Conservation (phyloP, 2,113 vertebrate genomes). For the Alectura lathami region DNA sequence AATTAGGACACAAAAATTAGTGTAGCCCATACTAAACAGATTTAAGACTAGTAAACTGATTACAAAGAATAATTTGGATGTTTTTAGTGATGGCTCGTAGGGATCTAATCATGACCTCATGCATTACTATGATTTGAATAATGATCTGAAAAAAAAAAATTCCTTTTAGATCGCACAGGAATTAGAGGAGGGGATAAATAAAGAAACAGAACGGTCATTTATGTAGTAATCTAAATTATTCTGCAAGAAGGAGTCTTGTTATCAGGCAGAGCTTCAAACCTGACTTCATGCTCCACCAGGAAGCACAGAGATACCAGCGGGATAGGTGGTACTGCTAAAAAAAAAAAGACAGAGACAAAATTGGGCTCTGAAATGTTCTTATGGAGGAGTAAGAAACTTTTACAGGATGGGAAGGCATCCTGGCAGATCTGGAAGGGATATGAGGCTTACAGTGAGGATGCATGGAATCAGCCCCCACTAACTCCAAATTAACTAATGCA, state of each 20-base stretch:
- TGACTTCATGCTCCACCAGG: not conserved
- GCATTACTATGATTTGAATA: not conserved
- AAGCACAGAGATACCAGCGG: not conserved
- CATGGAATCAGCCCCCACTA: not conserved
- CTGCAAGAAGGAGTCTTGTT: not conserved
- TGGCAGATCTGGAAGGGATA: not conserved
- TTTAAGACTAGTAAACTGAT: slow-evolving; percentile 34
- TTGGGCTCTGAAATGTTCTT: not conserved
- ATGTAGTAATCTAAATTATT: not conserved
- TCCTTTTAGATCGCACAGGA: not conserved
- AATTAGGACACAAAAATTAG: not conserved
- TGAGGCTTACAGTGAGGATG: not conserved
- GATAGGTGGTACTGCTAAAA: not conserved
- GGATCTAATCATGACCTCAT: not conserved
- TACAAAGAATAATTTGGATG: slow-evolving; percentile 5
- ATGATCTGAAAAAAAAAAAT: not conserved
- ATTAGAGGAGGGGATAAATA: not conserved
- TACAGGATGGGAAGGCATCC: not conserved
- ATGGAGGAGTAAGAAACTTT: not conserved
- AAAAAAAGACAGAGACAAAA: not conserved
- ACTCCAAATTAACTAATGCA: not conserved
- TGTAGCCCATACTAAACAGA: not conserved
- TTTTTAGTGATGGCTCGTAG: not conserved
- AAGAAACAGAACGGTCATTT: not conserved
- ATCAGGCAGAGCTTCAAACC: not conserved